These are phyloP conservation scores for Theocolax elegans DNA, from an alignment of 1,140 invertebrate genomes.

Conservation along the genomic window DNA sequence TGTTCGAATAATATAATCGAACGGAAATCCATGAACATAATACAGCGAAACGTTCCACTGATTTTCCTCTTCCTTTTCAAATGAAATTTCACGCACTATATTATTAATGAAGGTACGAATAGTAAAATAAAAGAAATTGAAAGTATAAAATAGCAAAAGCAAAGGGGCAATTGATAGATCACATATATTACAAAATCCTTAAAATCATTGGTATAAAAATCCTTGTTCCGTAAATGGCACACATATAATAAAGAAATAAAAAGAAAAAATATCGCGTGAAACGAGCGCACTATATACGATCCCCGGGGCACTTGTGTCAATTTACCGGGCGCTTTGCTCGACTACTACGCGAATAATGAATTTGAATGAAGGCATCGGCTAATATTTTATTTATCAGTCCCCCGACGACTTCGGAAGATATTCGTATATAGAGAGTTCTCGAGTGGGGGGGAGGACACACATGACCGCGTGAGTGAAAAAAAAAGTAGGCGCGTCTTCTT, in stretches of 20 bases:
- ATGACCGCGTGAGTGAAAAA: background rate
- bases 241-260: too few relatives aligned
- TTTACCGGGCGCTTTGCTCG: conserved; percentile 17
- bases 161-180: too few relatives aligned
- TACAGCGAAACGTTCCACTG: background rate
- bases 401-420: too few relatives aligned
- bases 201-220: background rate
- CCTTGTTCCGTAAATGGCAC: background rate
- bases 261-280: too few relatives aligned
- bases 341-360: conserved; percentile 56
- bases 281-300: too few relatives aligned
- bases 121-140: too few relatives aligned
- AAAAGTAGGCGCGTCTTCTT: conserved; percentile 2
- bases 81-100: too few relatives aligned
- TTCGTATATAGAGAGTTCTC: background rate
- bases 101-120: too few relatives aligned
- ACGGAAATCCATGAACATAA: conserved; percentile 44
- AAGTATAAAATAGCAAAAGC: too few relatives aligned
- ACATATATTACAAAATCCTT: conserved; percentile 1
- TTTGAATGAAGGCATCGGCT: conserved; percentile 54
- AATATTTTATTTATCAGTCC: conserved; percentile 63
- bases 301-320: conserved; percentile 42
- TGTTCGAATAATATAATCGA: conserved; percentile 17
- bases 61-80: background rate
- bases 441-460: background rate